A percentile compares a stretch with the other conserved stretches of the same genome.
Conservation (phyloP, 2,888 invertebrate genomes). For the Ectemnius continuus region DNA sequence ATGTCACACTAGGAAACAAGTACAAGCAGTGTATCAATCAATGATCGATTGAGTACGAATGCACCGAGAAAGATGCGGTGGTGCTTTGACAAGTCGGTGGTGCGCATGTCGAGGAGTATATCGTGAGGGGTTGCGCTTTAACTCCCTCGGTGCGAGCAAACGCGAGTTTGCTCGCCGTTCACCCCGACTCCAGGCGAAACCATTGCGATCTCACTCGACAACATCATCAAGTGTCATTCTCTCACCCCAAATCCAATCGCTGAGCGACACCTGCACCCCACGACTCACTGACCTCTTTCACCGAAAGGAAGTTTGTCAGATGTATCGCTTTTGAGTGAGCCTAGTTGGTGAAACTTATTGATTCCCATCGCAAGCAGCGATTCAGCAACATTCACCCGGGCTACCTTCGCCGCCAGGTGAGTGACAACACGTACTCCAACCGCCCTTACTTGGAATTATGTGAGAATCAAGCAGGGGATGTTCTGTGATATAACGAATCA, state of each 20-base stretch:
- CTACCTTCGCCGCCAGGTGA: conserved; percentile 43
- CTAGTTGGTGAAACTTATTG: conserved; percentile 58
- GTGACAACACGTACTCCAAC: conserved; percentile 14
- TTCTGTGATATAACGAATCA: not conserved
- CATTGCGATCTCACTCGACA: not conserved
- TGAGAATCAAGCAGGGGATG: not conserved
- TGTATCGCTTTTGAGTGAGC: conserved; percentile 24
- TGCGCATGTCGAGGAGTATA: conserved; percentile 48
- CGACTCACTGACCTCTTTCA: not conserved
- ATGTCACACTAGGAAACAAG: no score
- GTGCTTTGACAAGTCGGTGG: conserved; percentile 14
- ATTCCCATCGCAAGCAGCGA: conserved; percentile 46
- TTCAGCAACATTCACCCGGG: conserved; percentile 32
- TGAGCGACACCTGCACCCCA: not conserved
- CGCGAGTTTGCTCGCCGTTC: conserved; percentile 35
- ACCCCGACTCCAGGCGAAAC: conserved; percentile 1
- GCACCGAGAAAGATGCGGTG: conserved; percentile 50
- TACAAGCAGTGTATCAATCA: conserved; percentile 26
- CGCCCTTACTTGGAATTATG: not conserved
- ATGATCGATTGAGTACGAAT: conserved; percentile 46
- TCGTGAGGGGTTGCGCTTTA: conserved; percentile 34
- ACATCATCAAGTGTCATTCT: not conserved
- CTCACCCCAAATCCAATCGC: not conserved
- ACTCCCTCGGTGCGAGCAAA: conserved; percentile 31
- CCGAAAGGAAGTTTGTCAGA: conserved; percentile 3